Evolutionary conservation across 2,888 invertebrate genomes (phyloP), one percentile per base, ranked within the genome.

Genomic region (Tenthredo distinguenda): DNA sequence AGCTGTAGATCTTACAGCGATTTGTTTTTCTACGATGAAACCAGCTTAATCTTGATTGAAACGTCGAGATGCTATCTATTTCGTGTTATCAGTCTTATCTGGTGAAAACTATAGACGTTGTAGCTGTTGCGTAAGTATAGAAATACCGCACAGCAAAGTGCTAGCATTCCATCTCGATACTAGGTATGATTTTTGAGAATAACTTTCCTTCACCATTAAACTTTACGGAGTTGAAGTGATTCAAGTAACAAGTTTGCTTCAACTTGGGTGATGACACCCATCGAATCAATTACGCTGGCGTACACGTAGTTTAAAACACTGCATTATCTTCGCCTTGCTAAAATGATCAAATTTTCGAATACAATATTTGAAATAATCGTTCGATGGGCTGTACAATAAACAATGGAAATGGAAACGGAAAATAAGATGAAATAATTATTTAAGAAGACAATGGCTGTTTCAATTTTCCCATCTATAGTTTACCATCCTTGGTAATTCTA

Each of bases 1-100:
- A 84, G 21, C 40, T 72, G 72, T 43, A 40, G 26, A 43, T 40
- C 21, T 72, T 72, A 26, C 12, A 18, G 34, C 1, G 68, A 68
- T 68, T 68, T 26, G 15, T 31, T 34, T 50, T 50, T 10, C 1
- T 34, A 6, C 9, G 31, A 31, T 77, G 31, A 31, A 76, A 26
- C 1, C 18, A n/a, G 55, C 55, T 55, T 15, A 31, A 55, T 31
- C 21, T 62, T 81, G n/a, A 40, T 81, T 26, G 37, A 12, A 2
- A 34, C 50, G 55, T 81, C 21, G 31, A 37, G 62, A 40, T 62
- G 58, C 10, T 81, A 81, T 81, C 81, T 50, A 40, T 62, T 40
- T 62, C 37, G 47, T n/a, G 26, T 55, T 81, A 81, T 81, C 81
- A 40, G 58, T 62, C 40, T 81, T 81, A 81, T 81, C 81, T 34